Evolutionary conservation across 2,113 vertebrate genomes (phyloP), one percentile per base, ranked within the genome.

Genomic region (Ptilonorhynchus violaceus): DNA sequence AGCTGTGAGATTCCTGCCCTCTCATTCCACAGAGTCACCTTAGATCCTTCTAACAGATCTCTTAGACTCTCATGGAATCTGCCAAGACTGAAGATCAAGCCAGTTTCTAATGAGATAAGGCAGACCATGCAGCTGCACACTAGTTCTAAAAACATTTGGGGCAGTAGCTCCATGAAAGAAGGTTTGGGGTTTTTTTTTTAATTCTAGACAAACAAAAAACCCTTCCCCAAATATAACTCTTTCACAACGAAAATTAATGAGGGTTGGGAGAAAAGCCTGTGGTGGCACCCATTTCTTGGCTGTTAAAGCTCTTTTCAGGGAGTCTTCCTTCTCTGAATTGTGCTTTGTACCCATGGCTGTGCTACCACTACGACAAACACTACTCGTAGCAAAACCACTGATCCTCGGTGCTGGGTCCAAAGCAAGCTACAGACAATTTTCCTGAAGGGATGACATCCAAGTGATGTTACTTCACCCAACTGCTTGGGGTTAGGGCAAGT

Each of bases 61-160:
- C 74, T 44, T 2, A 22, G 49, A 58, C 47, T 91, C 46, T n/a
- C 59, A 85, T 0, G 16, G 41, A 53, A 83, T 53, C 70, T 82
- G 66, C 22, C 58, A 80, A 81, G 52, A 64, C 64, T 60, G 25
- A 72, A 87, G 44, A 94, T 49, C 56, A 85, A 89, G 66, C 7
- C 46, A 50, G 58, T 50, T 93, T 46, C 78, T 79, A 87, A 60
- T 0, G 1, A 66, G 19, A 78, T 30, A 68, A 78, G 37, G 60
- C 10, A 88, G 60, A 89, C 15, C 0, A 0, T 27, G 60, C 31
- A 81, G 16, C 53, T 31, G 19, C 22, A 55, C 0, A 0, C 14
- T 69, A 60, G 27, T 22, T 79, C 42, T 44, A 35, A 67, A 95
- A 87, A 22, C 4, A 76, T 58, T n/a, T 79, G 31, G 31, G 53